Conservation (phyloP, 2,888 invertebrate species). For the Leucophenga maculata region DNA sequence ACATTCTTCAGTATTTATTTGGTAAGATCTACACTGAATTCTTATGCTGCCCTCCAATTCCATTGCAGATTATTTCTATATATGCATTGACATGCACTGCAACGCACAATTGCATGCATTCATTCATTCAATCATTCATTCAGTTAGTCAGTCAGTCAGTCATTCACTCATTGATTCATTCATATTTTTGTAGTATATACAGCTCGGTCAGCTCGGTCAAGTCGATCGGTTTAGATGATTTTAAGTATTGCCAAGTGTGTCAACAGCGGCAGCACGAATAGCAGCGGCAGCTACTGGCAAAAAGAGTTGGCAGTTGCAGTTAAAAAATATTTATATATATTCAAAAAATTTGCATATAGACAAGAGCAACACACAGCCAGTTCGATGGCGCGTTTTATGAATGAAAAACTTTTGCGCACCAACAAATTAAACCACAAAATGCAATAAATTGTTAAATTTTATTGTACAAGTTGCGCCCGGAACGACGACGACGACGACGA, state of each 20-base stretch:
- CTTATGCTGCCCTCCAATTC: too few species aligned
- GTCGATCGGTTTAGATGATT: slow-evolving; percentile 19
- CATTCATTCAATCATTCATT: slow-evolving; percentile 32
- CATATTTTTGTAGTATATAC: not conserved
- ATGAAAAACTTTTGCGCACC: slow-evolving; percentile 39
- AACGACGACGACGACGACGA: slow-evolving; percentile 29
- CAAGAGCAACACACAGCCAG: slow-evolving; percentile 24
- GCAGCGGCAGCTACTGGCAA: slow-evolving; percentile 17
- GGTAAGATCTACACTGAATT: too few species aligned
- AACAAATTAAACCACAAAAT: slow-evolving; percentile 64
- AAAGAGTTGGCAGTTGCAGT: slow-evolving; percentile 26
- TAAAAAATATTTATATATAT: slow-evolving; percentile 10
- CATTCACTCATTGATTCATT: slow-evolving; percentile 23
- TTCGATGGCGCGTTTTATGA: slow-evolving; percentile 33
- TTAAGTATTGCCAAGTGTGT: slow-evolving; percentile 46
- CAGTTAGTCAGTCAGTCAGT: slow-evolving; percentile 29
- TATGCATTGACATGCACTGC: slow-evolving; percentile 8
- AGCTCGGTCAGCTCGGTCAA: slow-evolving; percentile 3
- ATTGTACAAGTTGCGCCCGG: slow-evolving; percentile 60
- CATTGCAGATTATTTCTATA: not conserved
- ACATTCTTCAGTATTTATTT: too few species aligned
- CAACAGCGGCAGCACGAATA: slow-evolving; percentile 29
- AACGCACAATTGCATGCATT: slow-evolving; percentile 18
- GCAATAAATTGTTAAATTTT: slow-evolving; percentile 69
- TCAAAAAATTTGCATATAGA: slow-evolving; percentile 30